Evolutionary conservation across 2,113 vertebrate genomes (phyloP).

Genomic region (Campylomormyrus numenius): DNA sequence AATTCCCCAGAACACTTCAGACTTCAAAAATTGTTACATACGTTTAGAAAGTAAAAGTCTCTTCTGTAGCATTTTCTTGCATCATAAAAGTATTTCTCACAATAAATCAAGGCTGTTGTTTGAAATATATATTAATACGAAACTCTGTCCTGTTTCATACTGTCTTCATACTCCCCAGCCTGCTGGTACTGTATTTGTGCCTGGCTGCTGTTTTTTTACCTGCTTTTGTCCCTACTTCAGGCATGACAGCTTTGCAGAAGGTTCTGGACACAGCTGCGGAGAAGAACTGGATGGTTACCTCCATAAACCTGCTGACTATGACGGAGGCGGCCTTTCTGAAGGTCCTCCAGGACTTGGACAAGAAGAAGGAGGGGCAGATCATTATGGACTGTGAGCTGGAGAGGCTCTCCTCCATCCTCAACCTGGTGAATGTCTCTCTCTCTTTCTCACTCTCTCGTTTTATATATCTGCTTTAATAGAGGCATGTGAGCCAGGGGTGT

Average conservation of each 20-base stretch:
- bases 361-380: conserved; percentile 84
- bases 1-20: not conserved
- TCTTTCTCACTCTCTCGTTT: not conserved
- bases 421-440: conserved; percentile 66
- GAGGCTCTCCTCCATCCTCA: conserved; percentile 78
- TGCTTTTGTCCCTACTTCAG: conserved; percentile 44
- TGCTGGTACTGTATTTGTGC: not conserved
- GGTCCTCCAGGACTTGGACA: conserved; percentile 84
- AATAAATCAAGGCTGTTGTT: not conserved
- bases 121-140: not conserved
- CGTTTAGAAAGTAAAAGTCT: not conserved
- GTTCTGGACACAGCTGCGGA: conserved; percentile 91
- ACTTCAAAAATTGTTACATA: not conserved
- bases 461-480: not conserved
- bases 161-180: not conserved
- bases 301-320: conserved; percentile 81
- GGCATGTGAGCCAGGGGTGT: not conserved
- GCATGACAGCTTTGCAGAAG: conserved; percentile 84
- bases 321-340: conserved; percentile 78
- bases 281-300: conserved; percentile 89
- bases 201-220: not conserved
- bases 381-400: conserved; percentile 90
- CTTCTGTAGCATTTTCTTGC: not conserved
- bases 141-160: not conserved
- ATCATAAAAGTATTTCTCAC: not conserved